phyloP scores from a whole-genome alignment of 2,797 vertebrate species.

The Furcifer pardalis region DNA sequence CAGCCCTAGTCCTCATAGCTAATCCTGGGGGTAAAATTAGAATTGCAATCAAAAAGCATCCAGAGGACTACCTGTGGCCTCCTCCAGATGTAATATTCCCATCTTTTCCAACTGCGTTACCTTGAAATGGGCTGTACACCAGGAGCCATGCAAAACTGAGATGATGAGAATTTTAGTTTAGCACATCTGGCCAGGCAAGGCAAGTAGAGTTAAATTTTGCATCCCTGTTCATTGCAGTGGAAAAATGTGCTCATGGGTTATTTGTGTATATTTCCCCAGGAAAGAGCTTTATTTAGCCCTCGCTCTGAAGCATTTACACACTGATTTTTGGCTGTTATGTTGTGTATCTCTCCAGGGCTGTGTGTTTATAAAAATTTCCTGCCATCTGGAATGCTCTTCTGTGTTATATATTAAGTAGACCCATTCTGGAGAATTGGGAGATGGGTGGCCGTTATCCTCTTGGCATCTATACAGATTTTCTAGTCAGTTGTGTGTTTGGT shows the following conservation, averaged over 20 bases:
- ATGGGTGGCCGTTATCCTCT: neutral
- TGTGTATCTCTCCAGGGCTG: conserved; percentile 20
- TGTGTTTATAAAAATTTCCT: neutral
- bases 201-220: neutral
- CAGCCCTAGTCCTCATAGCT: neutral
- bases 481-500: neutral
- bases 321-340: too few relatives aligned
- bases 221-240: conserved; percentile 23
- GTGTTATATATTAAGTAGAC: neutral
- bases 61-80: too few relatives aligned
- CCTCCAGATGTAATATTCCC: too few relatives aligned
- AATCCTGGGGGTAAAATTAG: neutral
- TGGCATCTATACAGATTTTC: neutral
- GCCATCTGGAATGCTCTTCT: conserved; percentile 29
- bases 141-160: too few relatives aligned
- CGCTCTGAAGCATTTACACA: neutral
- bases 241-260: conserved; percentile 2
- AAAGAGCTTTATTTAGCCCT: neutral
- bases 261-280: conserved; percentile 1
- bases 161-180: too few relatives aligned
- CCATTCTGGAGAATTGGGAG: neutral
- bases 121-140: too few relatives aligned
- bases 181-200: neutral
- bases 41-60: too few relatives aligned
- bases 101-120: too few relatives aligned